These are phyloP conservation scores for Sthenelais limicola DNA, from an alignment of 2,888 invertebrate genomes.

Conservation along the genomic window DNA sequence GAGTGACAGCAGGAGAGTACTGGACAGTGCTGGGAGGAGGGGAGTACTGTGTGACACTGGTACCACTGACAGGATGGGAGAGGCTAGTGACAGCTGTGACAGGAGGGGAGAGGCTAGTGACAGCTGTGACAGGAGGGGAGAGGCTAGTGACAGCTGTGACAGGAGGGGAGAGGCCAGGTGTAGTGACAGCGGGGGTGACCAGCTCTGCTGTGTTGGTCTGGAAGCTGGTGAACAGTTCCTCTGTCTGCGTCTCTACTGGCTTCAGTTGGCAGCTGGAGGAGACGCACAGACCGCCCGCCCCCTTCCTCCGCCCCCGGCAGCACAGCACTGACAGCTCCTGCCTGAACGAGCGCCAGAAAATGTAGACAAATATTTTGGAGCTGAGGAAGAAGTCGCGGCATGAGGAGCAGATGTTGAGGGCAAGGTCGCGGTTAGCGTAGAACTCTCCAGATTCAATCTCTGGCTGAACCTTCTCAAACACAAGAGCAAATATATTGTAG, in stretches of 20 bases:
- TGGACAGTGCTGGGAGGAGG: no score
- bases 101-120: no score
- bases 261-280: conserved; percentile 25
- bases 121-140: no score
- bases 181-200: no score
- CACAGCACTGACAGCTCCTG: conserved; percentile 13
- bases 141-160: no score
- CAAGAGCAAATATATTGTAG: conserved; percentile 49
- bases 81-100: no score
- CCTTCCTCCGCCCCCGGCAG: neutral
- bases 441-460: conserved; percentile 1
- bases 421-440: conserved; percentile 42
- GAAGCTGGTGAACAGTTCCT: no score
- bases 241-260: conserved; percentile 30
- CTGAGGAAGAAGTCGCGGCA: conserved; percentile 54
- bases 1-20: no score
- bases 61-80: no score
- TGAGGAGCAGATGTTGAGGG: conserved; percentile 48
- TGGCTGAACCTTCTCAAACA: conserved; percentile 32
- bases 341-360: conserved; percentile 18
- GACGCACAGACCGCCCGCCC: neutral
- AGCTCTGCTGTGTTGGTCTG: no score
- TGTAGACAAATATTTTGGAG: conserved; percentile 57
- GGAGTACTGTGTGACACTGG: no score
- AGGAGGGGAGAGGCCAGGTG: no score